phyloP scores from a whole-genome alignment of 2,113 vertebrate species.

The Calidris pygmaea region DNA sequence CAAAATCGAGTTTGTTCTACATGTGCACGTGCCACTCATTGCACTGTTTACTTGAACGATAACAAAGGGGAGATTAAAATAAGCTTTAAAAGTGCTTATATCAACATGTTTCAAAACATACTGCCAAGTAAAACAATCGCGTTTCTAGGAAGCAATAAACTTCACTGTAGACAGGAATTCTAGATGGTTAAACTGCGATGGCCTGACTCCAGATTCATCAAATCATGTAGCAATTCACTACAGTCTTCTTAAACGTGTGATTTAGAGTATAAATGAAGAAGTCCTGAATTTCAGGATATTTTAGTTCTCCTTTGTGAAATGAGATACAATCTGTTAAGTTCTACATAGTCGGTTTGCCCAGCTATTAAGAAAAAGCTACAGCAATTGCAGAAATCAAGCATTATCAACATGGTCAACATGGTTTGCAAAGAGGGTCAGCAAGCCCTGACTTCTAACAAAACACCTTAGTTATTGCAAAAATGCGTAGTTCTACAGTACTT shows the following conservation, averaged over 20 bases:
- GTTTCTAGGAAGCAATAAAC: neutral
- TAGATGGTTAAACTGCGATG: neutral
- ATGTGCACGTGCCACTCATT: neutral
- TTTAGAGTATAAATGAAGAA: neutral
- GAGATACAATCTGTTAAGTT: neutral
- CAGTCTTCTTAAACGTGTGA: neutral
- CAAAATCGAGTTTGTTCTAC: neutral
- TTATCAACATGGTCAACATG: neutral
- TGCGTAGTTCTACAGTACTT: neutral
- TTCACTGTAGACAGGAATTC: neutral
- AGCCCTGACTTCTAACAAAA: neutral
- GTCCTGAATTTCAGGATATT: neutral
- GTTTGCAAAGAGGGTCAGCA: neutral
- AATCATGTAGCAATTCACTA: neutral
- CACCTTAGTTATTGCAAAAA: neutral
- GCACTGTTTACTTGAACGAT: neutral
- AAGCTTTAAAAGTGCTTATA: neutral
- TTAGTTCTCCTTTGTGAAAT: neutral
- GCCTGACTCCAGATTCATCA: neutral
- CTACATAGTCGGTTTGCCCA: neutral
- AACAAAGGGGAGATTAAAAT: neutral
- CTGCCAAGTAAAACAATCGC: neutral
- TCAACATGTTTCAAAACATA: neutral
- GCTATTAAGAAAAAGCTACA: neutral
- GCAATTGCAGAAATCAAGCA: neutral